Conservation (phyloP, 1,140 invertebrate genomes). For the Diplogasteroides magnus region DNA sequence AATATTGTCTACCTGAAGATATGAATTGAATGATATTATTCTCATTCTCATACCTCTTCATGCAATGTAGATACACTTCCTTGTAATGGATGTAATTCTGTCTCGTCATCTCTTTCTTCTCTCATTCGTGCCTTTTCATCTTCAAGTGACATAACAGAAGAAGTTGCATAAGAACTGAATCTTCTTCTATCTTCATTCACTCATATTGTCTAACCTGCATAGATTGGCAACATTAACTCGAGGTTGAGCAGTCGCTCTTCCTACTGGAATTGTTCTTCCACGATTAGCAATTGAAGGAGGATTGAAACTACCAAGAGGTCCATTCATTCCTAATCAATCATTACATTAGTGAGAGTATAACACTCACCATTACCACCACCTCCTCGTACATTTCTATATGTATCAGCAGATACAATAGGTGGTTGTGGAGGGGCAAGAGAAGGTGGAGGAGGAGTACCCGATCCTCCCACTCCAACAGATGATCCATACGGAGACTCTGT, state of each 20-base stretch:
- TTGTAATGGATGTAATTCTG: too few species aligned
- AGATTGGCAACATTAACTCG: conserved; percentile 30
- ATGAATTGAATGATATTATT: too few species aligned
- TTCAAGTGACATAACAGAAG: background rate
- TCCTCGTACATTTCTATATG: conserved; percentile 23
- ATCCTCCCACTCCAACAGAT: conserved; percentile 16
- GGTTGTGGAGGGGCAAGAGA: conserved; percentile 18
- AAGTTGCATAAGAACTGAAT: background rate
- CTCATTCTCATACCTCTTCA: too few species aligned
- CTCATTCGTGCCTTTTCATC: background rate
- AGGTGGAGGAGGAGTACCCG: conserved; percentile 32
- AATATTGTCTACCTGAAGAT: conserved; percentile 25
- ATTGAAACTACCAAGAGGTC: background rate
- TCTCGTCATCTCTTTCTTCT: background rate
- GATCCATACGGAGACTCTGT: conserved; percentile 29
- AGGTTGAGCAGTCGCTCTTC: conserved; percentile 33
- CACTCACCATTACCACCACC: conserved; percentile 8
- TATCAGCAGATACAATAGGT: conserved; percentile 16
- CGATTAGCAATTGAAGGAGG: background rate
- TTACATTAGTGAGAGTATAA: too few species aligned
- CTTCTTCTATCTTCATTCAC: background rate
- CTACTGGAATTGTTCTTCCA: conserved; percentile 26
- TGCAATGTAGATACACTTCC: too few species aligned
- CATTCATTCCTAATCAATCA: too few species aligned
- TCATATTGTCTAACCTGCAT: conserved; percentile 13